Evolutionary conservation across 2,113 vertebrate genomes (phyloP), one percentile per base, ranked within the genome.

Genomic region (Speoplatyrhinus poulsoni): DNA sequence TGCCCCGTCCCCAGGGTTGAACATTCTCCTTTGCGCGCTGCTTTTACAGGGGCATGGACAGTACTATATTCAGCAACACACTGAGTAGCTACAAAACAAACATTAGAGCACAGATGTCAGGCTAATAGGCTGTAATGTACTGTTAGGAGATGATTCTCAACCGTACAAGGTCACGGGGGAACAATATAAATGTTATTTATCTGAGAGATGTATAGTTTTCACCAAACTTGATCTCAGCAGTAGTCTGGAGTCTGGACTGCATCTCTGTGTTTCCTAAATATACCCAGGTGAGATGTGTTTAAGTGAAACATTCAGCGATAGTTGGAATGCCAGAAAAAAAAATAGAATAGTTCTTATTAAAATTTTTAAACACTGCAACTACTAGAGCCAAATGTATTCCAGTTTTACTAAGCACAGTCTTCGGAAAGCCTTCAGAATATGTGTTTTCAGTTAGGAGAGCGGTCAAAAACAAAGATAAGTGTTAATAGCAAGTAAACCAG

Each of bases 1-100:
- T 88, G 90, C 87, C 82, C 89, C 73, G 53, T 90, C 85, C 87
- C 88, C 85, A 67, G 77, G 75, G 86, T 85, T 85, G 79, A 88
- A 76, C 73, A 26, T 75, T 85, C 85, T 88, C 81, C 80, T 88
- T 70, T 62, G 82, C 69, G 87, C 68, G 60, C 75, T 17, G 48
- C 55, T 33, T 75, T 75, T 80, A 74, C 80, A 70, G 79, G 54
- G 58, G 63, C 78, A 70, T 11, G 82, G 82, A 73, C 68, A 4
- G 61, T 64, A 81, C 69, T 41, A 57, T 60, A 79, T 59, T 46
- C 74, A 70, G 75, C 46, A 56, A 19, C 65, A 59, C 60, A 67
- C 26, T 15, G 71, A 54, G 60, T 67, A 54, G 50, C 73, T 71
- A 46, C 67, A 73, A 75, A 59, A 59, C 19, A 26, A 66, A 56